Evolutionary conservation across 2,888 invertebrate species (phyloP).

Genomic region (Stenchaetothrips biformis): DNA sequence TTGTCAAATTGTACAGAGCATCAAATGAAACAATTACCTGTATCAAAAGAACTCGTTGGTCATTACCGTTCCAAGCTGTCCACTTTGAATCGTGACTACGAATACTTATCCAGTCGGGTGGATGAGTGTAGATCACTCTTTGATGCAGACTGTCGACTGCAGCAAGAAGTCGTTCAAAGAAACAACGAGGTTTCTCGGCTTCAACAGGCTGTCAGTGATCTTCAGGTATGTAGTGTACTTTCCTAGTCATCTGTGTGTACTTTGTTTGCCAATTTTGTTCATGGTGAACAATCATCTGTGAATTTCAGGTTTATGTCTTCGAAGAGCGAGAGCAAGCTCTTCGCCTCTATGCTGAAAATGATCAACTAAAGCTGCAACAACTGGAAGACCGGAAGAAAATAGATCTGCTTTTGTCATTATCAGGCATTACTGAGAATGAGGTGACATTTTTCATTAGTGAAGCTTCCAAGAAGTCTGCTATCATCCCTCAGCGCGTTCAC

Average conservation of each 20-base stretch:
- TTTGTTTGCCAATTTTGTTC: background rate
- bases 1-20: background rate
- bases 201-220: constrained; percentile 47
- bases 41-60: background rate
- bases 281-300: background rate
- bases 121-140: constrained; percentile 26
- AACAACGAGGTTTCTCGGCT: constrained; percentile 47
- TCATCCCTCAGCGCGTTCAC: constrained; percentile 22
- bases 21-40: background rate
- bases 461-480: constrained; percentile 28
- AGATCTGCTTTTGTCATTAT: constrained; percentile 44
- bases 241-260: background rate
- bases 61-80: background rate
- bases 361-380: constrained; percentile 44
- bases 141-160: constrained; percentile 42
- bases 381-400: constrained; percentile 47
- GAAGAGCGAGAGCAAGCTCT: constrained; percentile 48
- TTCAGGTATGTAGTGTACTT: constrained; percentile 40
- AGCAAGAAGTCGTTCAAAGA: constrained; percentile 45
- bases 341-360: constrained; percentile 47
- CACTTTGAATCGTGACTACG: background rate
- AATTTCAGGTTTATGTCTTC: constrained; percentile 42
- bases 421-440: constrained; percentile 44
- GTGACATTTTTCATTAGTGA: constrained; percentile 44
- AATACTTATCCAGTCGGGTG: background rate